phyloP scores from a whole-genome alignment of 2,888 invertebrate species.

The Drosophila ezoana region DNA sequence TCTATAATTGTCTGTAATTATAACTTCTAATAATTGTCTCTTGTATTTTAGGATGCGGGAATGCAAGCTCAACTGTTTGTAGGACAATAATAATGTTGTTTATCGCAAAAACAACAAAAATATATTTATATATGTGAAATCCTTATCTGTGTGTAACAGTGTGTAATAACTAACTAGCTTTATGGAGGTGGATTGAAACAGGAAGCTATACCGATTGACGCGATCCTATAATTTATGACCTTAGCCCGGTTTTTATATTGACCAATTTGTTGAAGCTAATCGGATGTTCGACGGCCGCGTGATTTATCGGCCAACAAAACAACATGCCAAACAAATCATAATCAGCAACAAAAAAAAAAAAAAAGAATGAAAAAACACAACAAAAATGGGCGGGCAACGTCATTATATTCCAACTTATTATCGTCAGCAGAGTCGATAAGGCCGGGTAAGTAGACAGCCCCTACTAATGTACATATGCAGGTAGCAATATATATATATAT shows the following conservation, averaged over 20 bases:
- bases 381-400: slow-evolving; percentile 23
- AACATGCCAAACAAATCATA: slow-evolving; percentile 29
- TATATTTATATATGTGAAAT: too few relatives aligned
- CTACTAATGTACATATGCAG: neutral
- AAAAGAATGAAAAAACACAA: neutral
- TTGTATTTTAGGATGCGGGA: too few relatives aligned
- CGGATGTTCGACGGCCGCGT: slow-evolving; percentile 45
- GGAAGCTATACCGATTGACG: slow-evolving; percentile 1
- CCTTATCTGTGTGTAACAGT: neutral
- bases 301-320: slow-evolving; percentile 52
- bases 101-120: neutral
- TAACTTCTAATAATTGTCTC: too few relatives aligned
- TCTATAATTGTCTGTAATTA: too few relatives aligned
- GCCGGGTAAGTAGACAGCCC: slow-evolving; percentile 28
- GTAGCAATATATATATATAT: neutral
- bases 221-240: slow-evolving; percentile 19
- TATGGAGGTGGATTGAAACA: slow-evolving; percentile 2
- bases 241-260: slow-evolving; percentile 36
- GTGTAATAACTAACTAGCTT: neutral
- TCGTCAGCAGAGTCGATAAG: slow-evolving; percentile 37
- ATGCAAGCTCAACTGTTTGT: neutral
- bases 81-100: neutral
- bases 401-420: slow-evolving; percentile 30
- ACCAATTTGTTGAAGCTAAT: slow-evolving; percentile 55
- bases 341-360: slow-evolving; percentile 12